Conservation (phyloP, 2,113 vertebrate genomes). For the Neomonachus schauinslandi region DNA sequence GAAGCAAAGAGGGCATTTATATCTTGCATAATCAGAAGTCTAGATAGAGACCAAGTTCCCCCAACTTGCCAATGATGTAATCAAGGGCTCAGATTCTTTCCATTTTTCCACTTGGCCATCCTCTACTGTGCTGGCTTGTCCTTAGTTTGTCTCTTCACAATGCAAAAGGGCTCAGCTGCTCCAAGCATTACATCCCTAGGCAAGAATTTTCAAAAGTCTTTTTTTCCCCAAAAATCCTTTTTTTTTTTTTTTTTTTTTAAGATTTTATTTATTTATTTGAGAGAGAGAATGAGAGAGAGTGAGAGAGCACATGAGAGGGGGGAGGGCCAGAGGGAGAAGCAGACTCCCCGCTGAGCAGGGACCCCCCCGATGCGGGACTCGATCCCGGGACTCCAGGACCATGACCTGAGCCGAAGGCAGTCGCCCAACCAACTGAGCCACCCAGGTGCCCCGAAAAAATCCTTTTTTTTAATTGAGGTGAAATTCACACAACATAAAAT, state of each 20-base stretch:
- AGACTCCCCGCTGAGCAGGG: too few species aligned
- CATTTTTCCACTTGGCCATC: fast-evolving
- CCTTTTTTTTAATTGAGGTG: neutral
- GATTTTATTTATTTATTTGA: too few species aligned
- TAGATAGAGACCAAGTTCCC: neutral
- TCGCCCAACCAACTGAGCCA: too few species aligned
- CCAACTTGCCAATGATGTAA: neutral
- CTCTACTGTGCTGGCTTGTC: neutral
- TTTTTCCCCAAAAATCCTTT: neutral
- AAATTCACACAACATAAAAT: neutral
- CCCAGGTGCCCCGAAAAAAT: neutral
- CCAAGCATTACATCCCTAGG: neutral
- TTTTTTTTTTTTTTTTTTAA: too few species aligned
- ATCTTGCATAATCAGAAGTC: neutral
- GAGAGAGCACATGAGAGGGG: too few species aligned
- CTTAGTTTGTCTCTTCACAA: neutral
- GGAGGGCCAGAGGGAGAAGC: too few species aligned
- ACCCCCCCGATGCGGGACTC: too few species aligned
- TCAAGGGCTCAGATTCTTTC: neutral
- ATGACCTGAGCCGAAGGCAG: too few species aligned
- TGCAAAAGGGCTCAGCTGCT: neutral
- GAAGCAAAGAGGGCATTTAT: neutral
- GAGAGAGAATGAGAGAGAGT: too few species aligned
- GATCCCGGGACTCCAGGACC: too few species aligned
- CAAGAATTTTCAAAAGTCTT: neutral